Evolutionary conservation across 2,888 invertebrate genomes (phyloP).

Genomic region (Tiliacea aurago): DNA sequence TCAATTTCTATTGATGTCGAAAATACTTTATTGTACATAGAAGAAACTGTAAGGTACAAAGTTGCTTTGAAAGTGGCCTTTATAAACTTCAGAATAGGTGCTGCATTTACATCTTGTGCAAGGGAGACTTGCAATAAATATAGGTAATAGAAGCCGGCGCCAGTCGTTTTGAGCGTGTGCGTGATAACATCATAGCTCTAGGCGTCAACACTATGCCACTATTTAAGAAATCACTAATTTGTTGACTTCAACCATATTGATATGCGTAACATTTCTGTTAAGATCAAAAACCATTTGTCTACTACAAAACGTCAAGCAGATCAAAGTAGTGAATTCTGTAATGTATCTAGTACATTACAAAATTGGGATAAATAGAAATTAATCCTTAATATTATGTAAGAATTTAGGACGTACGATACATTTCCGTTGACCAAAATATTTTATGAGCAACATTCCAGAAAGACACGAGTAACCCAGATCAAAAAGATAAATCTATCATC

Average conservation of each 20-base stretch:
- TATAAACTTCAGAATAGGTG: conserved; percentile 79
- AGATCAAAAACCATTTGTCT: conserved; percentile 48
- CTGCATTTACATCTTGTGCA: conserved; percentile 81
- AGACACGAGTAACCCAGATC: conserved; percentile 44
- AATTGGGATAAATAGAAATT: conserved; percentile 45
- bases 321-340: conserved; percentile 41
- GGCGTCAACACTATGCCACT: conserved; percentile 78
- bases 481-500: conserved; percentile 53
- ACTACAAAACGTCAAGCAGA: conserved; percentile 47
- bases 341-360: conserved; percentile 49
- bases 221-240: conserved; percentile 78
- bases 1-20: conserved; percentile 63
- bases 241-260: conserved; percentile 55
- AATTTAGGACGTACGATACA: conserved; percentile 51
- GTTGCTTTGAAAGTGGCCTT: conserved; percentile 79
- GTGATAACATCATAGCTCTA: conserved; percentile 83
- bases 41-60: conserved; percentile 76
- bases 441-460: conserved; percentile 37
- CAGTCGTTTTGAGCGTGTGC: conserved; percentile 79
- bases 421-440: conserved; percentile 48
- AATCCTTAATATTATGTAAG: conserved; percentile 46
- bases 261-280: conserved; percentile 52
- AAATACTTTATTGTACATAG: conserved; percentile 69
- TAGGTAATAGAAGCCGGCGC: conserved; percentile 85
- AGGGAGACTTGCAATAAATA: conserved; percentile 77